phyloP scores from a whole-genome alignment of 2,888 invertebrate genomes.

The Polydrusus tereticollis region DNA sequence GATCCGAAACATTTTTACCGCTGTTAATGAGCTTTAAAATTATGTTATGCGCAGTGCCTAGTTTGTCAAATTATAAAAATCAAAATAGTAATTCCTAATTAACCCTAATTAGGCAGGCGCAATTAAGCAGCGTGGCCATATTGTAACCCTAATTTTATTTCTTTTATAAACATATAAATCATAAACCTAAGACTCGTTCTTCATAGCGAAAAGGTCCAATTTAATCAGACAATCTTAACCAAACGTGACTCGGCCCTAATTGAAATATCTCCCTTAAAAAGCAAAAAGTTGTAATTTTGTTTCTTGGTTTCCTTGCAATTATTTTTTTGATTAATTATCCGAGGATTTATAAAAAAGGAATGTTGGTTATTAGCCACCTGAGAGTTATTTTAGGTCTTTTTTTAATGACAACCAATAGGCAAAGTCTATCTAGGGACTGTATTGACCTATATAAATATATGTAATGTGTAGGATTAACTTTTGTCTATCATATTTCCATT shows the following conservation, averaged over 20 bases:
- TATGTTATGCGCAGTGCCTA: too few relatives aligned
- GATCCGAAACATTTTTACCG: too few relatives aligned
- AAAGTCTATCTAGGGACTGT: too few relatives aligned
- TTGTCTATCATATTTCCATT: too few relatives aligned
- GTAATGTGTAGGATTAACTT: too few relatives aligned
- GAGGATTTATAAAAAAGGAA: slow-evolving; percentile 9
- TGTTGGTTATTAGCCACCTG: background rate
- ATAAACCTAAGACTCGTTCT: background rate
- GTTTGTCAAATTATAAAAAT: too few relatives aligned
- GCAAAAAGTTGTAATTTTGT: slow-evolving; percentile 34
- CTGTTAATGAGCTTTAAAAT: too few relatives aligned
- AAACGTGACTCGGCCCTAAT: slow-evolving; percentile 35
- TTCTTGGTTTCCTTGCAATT: slow-evolving; percentile 21
- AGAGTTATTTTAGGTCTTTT: background rate
- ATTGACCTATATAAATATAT: too few relatives aligned
- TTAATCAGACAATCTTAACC: slow-evolving; percentile 30
- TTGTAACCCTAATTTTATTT: background rate
- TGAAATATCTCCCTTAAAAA: slow-evolving; percentile 35
- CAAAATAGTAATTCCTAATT: too few relatives aligned
- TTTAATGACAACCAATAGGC: background rate
- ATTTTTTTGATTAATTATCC: slow-evolving; percentile 30
- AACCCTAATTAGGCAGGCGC: too few relatives aligned
- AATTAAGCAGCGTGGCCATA: too few relatives aligned
- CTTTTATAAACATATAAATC: slow-evolving; percentile 3
- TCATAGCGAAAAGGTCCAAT: slow-evolving; percentile 11